phyloP scores from a whole-genome alignment of 2,888 invertebrate species.

The Leucophenga montana region DNA sequence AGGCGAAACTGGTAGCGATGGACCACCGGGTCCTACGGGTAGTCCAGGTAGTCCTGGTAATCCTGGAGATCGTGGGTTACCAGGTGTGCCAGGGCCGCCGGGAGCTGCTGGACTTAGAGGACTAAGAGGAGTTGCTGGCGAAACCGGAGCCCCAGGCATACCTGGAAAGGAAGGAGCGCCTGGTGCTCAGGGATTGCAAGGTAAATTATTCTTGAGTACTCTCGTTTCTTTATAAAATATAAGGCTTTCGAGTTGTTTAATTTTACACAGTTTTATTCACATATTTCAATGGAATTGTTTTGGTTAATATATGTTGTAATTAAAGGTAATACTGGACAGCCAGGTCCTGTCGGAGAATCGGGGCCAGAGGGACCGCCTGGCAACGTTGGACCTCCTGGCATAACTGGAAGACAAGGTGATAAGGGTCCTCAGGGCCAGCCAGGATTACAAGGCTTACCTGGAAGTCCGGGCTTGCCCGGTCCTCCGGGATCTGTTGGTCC shows the following conservation, averaged over 20 bases:
- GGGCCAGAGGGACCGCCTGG: constrained; percentile 79
- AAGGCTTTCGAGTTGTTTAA: too few species aligned
- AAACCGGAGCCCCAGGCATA: constrained; percentile 77
- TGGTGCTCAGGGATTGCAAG: constrained; percentile 75
- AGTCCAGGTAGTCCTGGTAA: constrained; percentile 76
- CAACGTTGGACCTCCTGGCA: constrained; percentile 82
- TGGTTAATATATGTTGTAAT: too few species aligned
- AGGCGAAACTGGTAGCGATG: constrained; percentile 82
- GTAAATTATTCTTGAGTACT: constrained; percentile 13
- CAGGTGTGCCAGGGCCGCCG: constrained; percentile 76
- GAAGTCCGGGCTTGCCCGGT: constrained; percentile 60
- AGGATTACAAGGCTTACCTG: constrained; percentile 60
- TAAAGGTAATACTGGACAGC: constrained; percentile 74
- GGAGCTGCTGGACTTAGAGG: constrained; percentile 82
- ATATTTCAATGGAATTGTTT: neutral
- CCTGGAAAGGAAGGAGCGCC: constrained; percentile 77
- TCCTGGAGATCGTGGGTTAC: constrained; percentile 64
- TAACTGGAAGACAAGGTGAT: constrained; percentile 83
- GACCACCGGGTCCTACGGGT: constrained; percentile 78
- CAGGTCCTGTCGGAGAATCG: constrained; percentile 76
- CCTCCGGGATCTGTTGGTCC: constrained; percentile 59
- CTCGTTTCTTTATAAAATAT: too few species aligned
- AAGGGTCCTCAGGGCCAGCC: constrained; percentile 80
- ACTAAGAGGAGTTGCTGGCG: constrained; percentile 80
- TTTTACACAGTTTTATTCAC: too few species aligned